A percentile compares a stretch with the other conserved stretches of the same genome.
Evolutionary conservation across 2,113 vertebrate species (phyloP).

Genomic region (Amblyopsis rosae): DNA sequence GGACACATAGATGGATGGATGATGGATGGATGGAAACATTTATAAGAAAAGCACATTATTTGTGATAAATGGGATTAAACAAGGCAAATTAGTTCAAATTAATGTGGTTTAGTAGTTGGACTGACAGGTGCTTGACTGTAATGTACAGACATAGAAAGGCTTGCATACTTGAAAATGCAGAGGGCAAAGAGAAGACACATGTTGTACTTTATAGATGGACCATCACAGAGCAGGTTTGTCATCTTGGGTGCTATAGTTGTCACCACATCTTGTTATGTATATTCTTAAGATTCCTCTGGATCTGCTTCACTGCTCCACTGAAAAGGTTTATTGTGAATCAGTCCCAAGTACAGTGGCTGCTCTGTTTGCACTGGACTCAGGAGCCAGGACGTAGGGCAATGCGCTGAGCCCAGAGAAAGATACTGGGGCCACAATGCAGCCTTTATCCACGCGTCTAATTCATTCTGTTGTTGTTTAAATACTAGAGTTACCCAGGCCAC

Average conservation of each 20-base stretch:
- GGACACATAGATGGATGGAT: background rate
- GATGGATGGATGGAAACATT: background rate
- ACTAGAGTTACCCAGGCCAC: constrained; percentile 19
- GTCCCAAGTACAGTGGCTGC: constrained; percentile 49
- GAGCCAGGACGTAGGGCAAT: constrained; percentile 21
- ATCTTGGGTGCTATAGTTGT: background rate
- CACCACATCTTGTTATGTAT: too few species aligned
- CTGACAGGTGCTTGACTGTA: too few species aligned
- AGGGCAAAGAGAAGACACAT: too few species aligned
- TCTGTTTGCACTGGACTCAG: constrained; percentile 19
- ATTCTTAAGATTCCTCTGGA: constrained; percentile 32
- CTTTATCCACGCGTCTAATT: constrained; percentile 57
- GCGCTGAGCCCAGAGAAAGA: constrained; percentile 18
- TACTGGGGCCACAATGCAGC: constrained; percentile 46
- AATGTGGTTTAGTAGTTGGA: too few species aligned
- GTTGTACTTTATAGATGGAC: too few species aligned
- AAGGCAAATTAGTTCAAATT: too few species aligned
- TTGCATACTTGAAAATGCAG: too few species aligned
- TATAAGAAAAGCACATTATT: background rate
- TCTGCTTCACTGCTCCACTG: constrained; percentile 30
- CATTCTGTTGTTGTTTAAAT: constrained; percentile 34
- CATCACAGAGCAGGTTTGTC: too few species aligned
- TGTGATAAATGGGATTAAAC: too few species aligned
- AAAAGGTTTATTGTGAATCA: constrained; percentile 59
- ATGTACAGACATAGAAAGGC: too few species aligned